Evolutionary conservation across 2,797 vertebrate genomes (phyloP), one percentile per base, ranked within the genome.

Genomic region (Erpetoichthys calabaricus): DNA sequence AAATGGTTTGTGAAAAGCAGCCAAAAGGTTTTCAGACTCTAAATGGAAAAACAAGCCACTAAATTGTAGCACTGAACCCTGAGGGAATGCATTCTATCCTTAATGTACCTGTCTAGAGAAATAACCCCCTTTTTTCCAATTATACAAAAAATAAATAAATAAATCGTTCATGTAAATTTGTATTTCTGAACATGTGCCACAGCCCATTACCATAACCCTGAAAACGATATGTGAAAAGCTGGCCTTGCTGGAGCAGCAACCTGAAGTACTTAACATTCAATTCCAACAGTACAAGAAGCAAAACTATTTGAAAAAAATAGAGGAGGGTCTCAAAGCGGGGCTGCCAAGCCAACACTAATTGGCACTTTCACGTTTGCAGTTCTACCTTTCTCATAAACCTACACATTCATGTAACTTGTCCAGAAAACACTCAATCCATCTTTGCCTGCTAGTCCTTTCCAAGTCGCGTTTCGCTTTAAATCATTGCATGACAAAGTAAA

Each of bases 81-180:
- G 60, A 44, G 54, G 58, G 62, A 69, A 65, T 49, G 45, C 53
- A 45, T 55, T 58, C 50, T 59, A 25, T n/a, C 43, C 65, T 60
- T 67, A 76, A 60, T 58, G 45, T 67, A 66, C 74, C 65, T 69
- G 62, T 63, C 69, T 63, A 63, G 63, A 63, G 47, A 7, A 59
- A 51, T 25, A n/a, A 43, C 45, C 25, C 8, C 5, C 44, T 47
- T 52, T 6, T 49, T 49, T 49, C 47, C n/a, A 7, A 49, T n/a
- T 49, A 49, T 25, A 25, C 25, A 25, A 25, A 25, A 25, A 25
- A 25, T 25, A 25, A 25, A 25, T 25, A 25, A 25, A 25, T 25
- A 25, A 25, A 25, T 25, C 25, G 25, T 25, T 25, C 25, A 2
- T 25, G 25, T 25, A 25, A 25, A 25, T 25, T 25, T 25, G 45